Evolutionary conservation across 2,113 vertebrate genomes (phyloP).

Genomic region (Brachyistius frenatus): DNA sequence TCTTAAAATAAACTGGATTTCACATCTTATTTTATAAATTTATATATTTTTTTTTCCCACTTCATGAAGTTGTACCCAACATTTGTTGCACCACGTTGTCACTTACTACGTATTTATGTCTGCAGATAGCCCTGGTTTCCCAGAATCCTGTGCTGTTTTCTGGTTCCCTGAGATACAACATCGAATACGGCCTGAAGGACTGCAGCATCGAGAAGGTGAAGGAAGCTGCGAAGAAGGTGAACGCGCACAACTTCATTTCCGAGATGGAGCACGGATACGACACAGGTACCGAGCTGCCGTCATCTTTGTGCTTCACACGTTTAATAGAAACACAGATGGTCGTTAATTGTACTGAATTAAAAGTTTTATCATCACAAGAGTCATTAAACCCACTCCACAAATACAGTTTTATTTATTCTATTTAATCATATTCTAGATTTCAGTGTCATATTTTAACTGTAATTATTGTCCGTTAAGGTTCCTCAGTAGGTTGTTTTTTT

Average conservation of each 20-base stretch:
- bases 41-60: too few species aligned
- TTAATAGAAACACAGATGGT: too few species aligned
- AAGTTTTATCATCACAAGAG: not conserved
- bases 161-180: conserved; percentile 82
- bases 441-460: too few species aligned
- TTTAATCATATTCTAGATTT: too few species aligned
- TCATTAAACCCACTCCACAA: not conserved
- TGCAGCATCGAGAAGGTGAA: conserved; percentile 60
- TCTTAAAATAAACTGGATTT: too few species aligned
- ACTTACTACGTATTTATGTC: not conserved
- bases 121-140: conserved; percentile 76
- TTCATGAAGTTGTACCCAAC: too few species aligned
- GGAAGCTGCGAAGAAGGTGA: conserved; percentile 67
- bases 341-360: too few species aligned
- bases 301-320: not conserved
- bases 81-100: too few species aligned
- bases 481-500: too few species aligned
- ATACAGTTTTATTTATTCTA: too few species aligned
- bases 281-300: conserved; percentile 68
- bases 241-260: conserved; percentile 74
- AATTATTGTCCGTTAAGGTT: too few species aligned
- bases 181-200: conserved; percentile 78
- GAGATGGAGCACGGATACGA: conserved; percentile 70
- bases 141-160: conserved; percentile 84
- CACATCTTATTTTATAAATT: too few species aligned